These are phyloP conservation scores for Rhizoglyphus robini DNA, from an alignment of 1,140 invertebrate genomes.

Conservation along the genomic window DNA sequence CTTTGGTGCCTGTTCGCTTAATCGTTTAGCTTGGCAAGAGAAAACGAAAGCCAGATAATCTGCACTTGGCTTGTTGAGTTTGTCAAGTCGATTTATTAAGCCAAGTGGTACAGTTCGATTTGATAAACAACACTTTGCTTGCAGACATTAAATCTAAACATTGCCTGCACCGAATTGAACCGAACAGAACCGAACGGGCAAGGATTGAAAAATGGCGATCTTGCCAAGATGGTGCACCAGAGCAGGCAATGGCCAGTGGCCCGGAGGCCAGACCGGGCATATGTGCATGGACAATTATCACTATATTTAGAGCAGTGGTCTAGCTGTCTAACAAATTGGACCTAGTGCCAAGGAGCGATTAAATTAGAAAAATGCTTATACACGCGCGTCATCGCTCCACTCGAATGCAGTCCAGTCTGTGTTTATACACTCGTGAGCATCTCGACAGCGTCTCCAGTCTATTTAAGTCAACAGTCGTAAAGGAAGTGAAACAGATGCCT, in stretches of 20 bases:
- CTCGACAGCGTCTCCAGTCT: no score
- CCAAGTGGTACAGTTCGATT: background rate
- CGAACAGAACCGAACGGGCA: no score
- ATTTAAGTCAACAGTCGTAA: no score
- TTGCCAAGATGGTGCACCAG: background rate
- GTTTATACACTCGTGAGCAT: no score
- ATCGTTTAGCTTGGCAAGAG: background rate
- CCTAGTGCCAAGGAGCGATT: no score
- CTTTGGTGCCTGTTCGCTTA: background rate
- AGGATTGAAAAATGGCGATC: background rate
- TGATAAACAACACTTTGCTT: background rate
- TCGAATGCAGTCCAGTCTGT: no score
- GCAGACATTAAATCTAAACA: background rate
- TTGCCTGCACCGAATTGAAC: background rate
- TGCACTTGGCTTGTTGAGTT: background rate
- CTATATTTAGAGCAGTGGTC: background rate
- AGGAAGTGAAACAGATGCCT: conserved; percentile 11
- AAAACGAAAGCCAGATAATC: no score
- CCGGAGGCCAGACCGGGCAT: background rate
- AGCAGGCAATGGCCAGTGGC: background rate
- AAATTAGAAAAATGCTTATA: no score
- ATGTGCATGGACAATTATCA: background rate
- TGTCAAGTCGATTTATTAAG: no score
- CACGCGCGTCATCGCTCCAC: no score
- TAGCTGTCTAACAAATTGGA: no score